A percentile compares a stretch with the other conserved stretches of the same genome.
Evolutionary conservation across 2,797 vertebrate species (phyloP).

Genomic region (Schizopygopsis pylzovi): DNA sequence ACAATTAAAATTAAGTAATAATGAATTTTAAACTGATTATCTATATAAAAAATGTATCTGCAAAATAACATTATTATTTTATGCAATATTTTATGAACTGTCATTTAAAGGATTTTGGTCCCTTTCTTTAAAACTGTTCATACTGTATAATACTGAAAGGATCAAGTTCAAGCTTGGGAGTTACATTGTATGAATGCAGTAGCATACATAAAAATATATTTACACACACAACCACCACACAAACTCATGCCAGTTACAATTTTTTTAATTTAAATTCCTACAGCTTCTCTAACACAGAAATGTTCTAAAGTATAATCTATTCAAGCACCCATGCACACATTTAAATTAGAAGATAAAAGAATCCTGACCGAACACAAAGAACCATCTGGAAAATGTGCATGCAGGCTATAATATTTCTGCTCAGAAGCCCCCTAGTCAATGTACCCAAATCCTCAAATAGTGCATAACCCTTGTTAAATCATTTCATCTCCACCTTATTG

Average conservation of each 20-base stretch:
- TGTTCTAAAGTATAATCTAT: background rate
- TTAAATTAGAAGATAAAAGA: background rate
- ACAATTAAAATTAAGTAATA: background rate
- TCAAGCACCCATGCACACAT: background rate
- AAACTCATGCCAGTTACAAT: background rate
- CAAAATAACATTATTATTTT: background rate
- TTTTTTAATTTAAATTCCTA: background rate
- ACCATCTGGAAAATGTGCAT: background rate
- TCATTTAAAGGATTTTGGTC: background rate
- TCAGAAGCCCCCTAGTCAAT: background rate
- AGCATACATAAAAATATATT: background rate
- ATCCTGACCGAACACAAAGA: background rate
- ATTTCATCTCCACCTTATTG: background rate
- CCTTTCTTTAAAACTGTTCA: background rate
- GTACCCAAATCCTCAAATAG: background rate
- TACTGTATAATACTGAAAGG: background rate
- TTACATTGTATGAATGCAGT: background rate
- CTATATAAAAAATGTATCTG: background rate
- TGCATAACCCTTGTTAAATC: background rate
- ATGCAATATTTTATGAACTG: background rate
- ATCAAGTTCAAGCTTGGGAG: background rate
- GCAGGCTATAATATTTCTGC: background rate
- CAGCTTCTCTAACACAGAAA: background rate
- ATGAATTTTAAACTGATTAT: background rate
- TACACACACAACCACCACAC: background rate